Conservation (phyloP, 2,888 invertebrate species). For the Zaprionus bogoriensis region DNA sequence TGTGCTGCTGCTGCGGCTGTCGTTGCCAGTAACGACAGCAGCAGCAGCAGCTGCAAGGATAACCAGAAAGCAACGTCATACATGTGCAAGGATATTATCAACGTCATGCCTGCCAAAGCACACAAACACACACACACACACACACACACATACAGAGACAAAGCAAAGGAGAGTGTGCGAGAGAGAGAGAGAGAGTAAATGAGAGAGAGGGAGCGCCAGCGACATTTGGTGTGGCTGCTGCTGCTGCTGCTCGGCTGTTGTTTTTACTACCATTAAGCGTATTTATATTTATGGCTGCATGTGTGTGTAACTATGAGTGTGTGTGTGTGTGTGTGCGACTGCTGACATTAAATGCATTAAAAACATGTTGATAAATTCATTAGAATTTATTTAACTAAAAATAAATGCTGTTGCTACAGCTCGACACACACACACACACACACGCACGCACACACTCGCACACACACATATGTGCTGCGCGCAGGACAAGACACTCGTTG, state of each 20-base stretch:
- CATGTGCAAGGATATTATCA: constrained; percentile 80
- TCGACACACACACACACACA: neutral
- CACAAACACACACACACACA: constrained; percentile 28
- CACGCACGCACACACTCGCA: constrained; percentile 4
- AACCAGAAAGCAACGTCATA: constrained; percentile 64
- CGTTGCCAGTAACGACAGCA: constrained; percentile 21
- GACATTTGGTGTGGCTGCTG: constrained; percentile 45
- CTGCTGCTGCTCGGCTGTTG: constrained; percentile 36
- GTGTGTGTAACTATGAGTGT: constrained; percentile 9
- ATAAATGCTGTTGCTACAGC: constrained; percentile 38
- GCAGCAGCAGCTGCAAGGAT: constrained; percentile 59
- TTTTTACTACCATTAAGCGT: constrained; percentile 57
- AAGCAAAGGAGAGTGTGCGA: constrained; percentile 11
- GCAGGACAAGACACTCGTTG: constrained; percentile 10
- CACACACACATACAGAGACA: constrained; percentile 14
- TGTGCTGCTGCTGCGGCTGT: too few species aligned
- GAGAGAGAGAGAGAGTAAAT: constrained; percentile 8
- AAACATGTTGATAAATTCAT: constrained; percentile 62
- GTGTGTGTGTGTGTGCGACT: constrained; percentile 14
- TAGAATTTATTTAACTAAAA: constrained; percentile 66
- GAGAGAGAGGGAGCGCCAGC: constrained; percentile 5
- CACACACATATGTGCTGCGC: constrained; percentile 1
- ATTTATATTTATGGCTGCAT: constrained; percentile 56
- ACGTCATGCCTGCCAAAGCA: constrained; percentile 75
- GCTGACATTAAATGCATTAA: constrained; percentile 60